phyloP scores from a whole-genome alignment of 1,140 invertebrate species.

The Grapholita molesta region DNA sequence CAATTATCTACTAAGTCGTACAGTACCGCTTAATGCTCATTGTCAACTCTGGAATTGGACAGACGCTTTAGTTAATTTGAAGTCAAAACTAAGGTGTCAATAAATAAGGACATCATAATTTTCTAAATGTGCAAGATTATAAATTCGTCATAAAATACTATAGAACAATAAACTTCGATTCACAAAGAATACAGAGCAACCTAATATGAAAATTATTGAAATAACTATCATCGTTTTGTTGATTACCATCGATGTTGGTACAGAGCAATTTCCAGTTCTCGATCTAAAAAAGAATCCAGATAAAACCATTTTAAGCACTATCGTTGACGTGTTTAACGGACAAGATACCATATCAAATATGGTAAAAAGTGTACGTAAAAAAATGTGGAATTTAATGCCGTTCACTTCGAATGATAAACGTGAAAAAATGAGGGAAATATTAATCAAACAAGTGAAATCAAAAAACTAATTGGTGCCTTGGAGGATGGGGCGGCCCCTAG shows the following conservation, averaged over 20 bases:
- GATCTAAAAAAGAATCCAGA: background rate
- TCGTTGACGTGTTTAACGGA: background rate
- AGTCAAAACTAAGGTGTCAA: too few relatives aligned
- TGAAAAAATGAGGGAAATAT: background rate
- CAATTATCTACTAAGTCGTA: background rate
- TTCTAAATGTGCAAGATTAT: too few relatives aligned
- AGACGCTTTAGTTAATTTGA: too few relatives aligned
- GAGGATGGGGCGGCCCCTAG: too few relatives aligned
- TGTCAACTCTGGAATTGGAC: too few relatives aligned
- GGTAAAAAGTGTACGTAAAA: background rate
- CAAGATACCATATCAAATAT: background rate
- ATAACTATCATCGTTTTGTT: background rate
- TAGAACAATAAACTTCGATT: background rate
- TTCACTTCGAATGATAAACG: background rate
- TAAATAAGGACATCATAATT: too few relatives aligned
- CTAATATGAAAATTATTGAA: background rate
- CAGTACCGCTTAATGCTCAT: too few relatives aligned
- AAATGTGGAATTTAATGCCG: background rate
- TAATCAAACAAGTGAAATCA: background rate
- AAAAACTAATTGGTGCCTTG: background rate
- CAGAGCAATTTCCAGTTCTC: background rate
- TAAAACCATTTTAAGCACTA: background rate
- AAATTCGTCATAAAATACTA: too few relatives aligned
- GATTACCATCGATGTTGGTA: background rate
- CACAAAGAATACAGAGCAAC: background rate